Conservation (phyloP, 2,888 invertebrate genomes). For the Clivina fossor region DNA sequence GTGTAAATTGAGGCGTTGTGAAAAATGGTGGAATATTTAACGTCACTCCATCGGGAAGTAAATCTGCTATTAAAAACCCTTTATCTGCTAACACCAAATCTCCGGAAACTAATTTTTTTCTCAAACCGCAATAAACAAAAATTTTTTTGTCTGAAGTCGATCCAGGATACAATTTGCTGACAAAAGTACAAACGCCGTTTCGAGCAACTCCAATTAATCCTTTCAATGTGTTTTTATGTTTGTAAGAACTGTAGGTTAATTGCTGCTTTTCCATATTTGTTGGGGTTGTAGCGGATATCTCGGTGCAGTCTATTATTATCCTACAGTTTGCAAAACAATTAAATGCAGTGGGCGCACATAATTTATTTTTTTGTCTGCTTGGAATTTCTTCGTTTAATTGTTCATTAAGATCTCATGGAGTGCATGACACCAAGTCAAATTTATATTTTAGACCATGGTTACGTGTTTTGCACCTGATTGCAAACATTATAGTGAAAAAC, state of each 20-base stretch:
- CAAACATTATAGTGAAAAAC: too few species aligned
- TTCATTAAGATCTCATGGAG: background rate
- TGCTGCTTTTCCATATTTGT: background rate
- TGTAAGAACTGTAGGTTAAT: background rate
- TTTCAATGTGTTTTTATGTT: background rate
- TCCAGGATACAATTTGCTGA: background rate
- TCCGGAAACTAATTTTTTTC: background rate
- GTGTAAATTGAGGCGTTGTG: conserved; percentile 4
- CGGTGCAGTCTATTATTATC: conserved; percentile 1
- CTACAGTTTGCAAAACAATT: background rate
- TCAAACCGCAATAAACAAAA: background rate
- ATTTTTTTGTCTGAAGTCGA: background rate
- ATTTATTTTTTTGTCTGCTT: background rate
- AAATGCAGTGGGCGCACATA: background rate
- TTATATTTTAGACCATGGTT: background rate
- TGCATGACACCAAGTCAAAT: background rate
- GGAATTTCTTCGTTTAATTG: conserved; percentile 3
- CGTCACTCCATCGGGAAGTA: background rate
- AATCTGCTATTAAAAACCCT: background rate
- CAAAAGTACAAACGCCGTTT: background rate
- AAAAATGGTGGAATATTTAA: background rate
- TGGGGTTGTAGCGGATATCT: background rate
- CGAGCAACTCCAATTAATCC: background rate
- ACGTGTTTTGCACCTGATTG: too few species aligned
- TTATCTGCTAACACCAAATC: background rate